Evolutionary conservation across 2,797 vertebrate species (phyloP).

Genomic region (Eulemur mongoz): DNA sequence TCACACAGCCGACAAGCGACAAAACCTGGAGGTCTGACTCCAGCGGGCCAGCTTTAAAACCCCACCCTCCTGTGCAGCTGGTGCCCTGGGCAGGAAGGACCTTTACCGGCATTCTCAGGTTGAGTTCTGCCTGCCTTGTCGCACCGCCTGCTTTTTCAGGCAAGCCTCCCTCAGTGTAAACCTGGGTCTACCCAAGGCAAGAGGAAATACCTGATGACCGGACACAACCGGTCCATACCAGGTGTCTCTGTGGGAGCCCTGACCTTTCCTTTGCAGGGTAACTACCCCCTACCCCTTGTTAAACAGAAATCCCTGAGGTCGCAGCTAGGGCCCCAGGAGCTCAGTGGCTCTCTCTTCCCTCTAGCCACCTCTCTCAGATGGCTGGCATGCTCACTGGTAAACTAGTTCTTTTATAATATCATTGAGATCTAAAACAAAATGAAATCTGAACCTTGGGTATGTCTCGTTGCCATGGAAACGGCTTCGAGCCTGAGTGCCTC

Average conservation of each 20-base stretch:
- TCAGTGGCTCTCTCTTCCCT: background rate
- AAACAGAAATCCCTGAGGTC: slow-evolving; percentile 3
- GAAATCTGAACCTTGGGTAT: slow-evolving; percentile 42
- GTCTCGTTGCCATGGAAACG: slow-evolving; percentile 68
- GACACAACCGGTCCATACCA: background rate
- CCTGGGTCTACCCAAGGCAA: background rate
- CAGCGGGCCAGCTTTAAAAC: background rate
- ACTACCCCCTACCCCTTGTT: background rate
- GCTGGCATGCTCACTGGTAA: slow-evolving; percentile 2
- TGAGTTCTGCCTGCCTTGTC: background rate
- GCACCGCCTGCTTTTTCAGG: background rate
- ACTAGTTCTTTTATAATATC: slow-evolving; percentile 45
- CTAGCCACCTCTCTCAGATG: background rate
- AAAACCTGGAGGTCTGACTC: background rate
- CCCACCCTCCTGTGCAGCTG: background rate
- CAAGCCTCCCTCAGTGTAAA: background rate
- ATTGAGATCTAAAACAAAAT: slow-evolving; percentile 52
- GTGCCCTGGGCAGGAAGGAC: background rate
- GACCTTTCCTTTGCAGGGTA: background rate
- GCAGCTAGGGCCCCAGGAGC: background rate
- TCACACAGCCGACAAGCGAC: background rate
- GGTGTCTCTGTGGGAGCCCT: background rate
- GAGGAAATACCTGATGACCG: background rate
- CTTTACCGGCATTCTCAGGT: background rate
- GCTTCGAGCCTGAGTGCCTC: slow-evolving; percentile 41